phyloP scores from a whole-genome alignment of 2,888 invertebrate genomes.

The Schrankia costaestrigalis region DNA sequence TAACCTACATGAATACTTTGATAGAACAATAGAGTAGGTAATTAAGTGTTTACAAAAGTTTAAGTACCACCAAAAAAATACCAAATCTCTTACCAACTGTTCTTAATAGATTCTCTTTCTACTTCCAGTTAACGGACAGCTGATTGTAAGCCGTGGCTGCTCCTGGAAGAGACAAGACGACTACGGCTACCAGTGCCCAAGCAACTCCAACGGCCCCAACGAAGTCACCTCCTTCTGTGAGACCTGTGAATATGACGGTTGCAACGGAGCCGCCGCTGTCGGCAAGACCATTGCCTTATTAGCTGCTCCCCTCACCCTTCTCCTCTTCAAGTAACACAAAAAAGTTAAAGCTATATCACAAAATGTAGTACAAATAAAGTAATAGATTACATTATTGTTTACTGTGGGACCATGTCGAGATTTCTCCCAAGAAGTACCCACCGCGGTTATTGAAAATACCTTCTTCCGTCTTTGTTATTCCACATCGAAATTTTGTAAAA shows the following conservation, averaged over 20 bases:
- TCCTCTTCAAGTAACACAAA: constrained; percentile 63
- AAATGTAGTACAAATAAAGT: constrained; percentile 25
- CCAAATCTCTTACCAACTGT: neutral
- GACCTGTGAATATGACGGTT: constrained; percentile 85
- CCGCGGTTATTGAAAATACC: constrained; percentile 17
- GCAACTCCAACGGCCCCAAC: constrained; percentile 67
- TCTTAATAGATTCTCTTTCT: neutral
- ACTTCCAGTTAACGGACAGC: constrained; percentile 74
- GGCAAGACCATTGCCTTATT: constrained; percentile 67
- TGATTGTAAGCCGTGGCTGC: constrained; percentile 80
- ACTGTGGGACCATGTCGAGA: constrained; percentile 27
- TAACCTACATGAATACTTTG: too few relatives aligned
- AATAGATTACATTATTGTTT: constrained; percentile 16
- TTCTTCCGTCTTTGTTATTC: too few relatives aligned
- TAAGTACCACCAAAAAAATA: neutral
- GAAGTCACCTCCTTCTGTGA: constrained; percentile 82
- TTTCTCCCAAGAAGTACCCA: constrained; percentile 25
- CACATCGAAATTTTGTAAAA: constrained; percentile 1
- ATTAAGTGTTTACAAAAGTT: too few relatives aligned
- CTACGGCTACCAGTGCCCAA: constrained; percentile 74
- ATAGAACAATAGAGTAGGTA: too few relatives aligned
- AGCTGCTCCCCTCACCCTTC: constrained; percentile 57
- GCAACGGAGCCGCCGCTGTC: constrained; percentile 80
- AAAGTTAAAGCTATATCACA: constrained; percentile 6
- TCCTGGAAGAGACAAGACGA: constrained; percentile 80